Conservation (phyloP, 2,113 vertebrate genomes). For the Sinocyclocheilus anshuiensis region DNA sequence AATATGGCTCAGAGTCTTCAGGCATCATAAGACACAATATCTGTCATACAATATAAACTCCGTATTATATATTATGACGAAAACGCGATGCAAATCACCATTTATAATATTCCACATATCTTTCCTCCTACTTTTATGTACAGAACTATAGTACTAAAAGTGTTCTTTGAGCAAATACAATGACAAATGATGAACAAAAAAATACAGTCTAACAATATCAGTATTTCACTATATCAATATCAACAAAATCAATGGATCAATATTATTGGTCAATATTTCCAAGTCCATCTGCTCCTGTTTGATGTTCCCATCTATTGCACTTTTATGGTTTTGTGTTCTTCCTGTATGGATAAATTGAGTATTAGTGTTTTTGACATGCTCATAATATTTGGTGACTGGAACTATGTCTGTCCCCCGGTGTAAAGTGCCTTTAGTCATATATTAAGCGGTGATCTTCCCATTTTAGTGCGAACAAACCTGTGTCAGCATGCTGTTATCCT, state of each 20-base stretch:
- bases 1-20: neutral
- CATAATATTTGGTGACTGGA: neutral
- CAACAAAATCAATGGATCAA: neutral
- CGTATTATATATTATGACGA: neutral
- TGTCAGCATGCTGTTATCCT: constrained; percentile 19
- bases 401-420: constrained; percentile 36
- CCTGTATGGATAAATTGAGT: constrained; percentile 34
- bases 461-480: constrained; percentile 36
- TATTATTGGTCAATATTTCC: neutral
- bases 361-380: constrained; percentile 35
- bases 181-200: neutral
- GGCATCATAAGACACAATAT: neutral
- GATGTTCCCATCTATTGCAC: neutral
- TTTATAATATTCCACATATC: neutral
- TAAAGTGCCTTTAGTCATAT: constrained; percentile 68
- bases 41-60: neutral
- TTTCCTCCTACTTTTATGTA: neutral
- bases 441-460: constrained; percentile 23
- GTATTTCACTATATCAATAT: constrained; percentile 3
- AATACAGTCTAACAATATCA: neutral
- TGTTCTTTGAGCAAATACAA: constrained; percentile 14
- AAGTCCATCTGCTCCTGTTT: neutral
- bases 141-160: constrained; percentile 24
- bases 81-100: neutral
- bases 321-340: neutral